phyloP scores from a whole-genome alignment of 2,113 vertebrate species.

The Genyomyrus donnyi region DNA sequence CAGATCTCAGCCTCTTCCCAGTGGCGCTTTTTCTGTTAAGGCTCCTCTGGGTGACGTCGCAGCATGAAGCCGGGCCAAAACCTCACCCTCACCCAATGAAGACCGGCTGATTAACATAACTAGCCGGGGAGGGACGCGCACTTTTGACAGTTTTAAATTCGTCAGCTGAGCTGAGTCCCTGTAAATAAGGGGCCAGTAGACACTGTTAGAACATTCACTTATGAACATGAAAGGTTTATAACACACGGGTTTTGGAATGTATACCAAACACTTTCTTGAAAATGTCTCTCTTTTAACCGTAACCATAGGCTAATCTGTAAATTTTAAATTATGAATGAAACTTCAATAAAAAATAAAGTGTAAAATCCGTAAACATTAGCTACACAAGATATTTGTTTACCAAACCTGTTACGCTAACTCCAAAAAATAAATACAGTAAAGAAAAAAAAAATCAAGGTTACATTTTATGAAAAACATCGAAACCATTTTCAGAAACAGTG shows the following conservation, averaged over 20 bases:
- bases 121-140: constrained; percentile 38
- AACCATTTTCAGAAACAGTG: not conserved
- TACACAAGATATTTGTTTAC: not conserved
- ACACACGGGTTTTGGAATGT: not conserved
- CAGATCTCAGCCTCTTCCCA: not conserved
- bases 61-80: constrained; percentile 41
- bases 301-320: not conserved
- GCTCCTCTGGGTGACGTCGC: constrained; percentile 55
- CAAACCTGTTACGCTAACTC: not conserved
- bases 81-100: constrained; percentile 52
- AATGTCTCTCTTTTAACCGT: not conserved
- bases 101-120: constrained; percentile 50
- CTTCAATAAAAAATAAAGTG: not conserved
- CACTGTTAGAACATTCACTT: not conserved
- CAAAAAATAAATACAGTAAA: not conserved
- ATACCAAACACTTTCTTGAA: not conserved
- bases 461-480: not conserved
- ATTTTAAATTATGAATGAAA: not conserved
- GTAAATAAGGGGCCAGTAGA: not conserved
- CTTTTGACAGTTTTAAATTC: constrained; percentile 57
- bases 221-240: not conserved
- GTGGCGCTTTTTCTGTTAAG: constrained; percentile 53
- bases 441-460: not conserved
- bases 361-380: not conserved
- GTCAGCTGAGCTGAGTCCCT: constrained; percentile 49